These are phyloP conservation scores for Cherax quadricarinatus DNA, from an alignment of 1,140 invertebrate species.

Conservation along the genomic window DNA sequence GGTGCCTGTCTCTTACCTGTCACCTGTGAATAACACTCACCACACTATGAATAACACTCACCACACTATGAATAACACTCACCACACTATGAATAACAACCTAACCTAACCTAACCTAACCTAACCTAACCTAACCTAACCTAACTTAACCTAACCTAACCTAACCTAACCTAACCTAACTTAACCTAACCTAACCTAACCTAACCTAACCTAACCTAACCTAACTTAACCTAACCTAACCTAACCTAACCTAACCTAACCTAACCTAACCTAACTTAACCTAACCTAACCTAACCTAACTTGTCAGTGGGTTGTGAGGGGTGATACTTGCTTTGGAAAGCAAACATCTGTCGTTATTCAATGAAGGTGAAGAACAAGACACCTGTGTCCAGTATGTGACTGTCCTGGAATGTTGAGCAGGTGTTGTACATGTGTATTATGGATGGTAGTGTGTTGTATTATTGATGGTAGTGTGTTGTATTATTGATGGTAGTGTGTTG, in stretches of 20 bases:
- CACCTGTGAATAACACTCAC: too few species aligned
- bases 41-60: too few species aligned
- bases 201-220: not conserved
- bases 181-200: not conserved
- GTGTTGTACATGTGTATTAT: not conserved
- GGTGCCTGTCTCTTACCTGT: too few species aligned
- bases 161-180: not conserved
- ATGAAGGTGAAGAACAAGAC: not conserved
- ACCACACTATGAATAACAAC: too few species aligned
- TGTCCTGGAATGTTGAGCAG: too few species aligned
- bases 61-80: too few species aligned
- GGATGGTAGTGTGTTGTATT: too few species aligned
- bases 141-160: not conserved
- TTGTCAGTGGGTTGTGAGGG: not conserved
- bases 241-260: constrained; percentile 2
- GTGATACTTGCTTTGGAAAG: not conserved
- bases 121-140: constrained; percentile 15
- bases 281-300: too few species aligned
- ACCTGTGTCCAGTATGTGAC: not conserved
- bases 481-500: too few species aligned
- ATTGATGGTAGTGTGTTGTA: too few species aligned
- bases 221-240: constrained; percentile 25
- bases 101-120: too few species aligned
- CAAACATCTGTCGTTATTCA: not conserved
- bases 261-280: constrained; percentile 6